Evolutionary conservation across 2,113 vertebrate genomes (phyloP).

Genomic region (Cyphomyrus discorhynchus): DNA sequence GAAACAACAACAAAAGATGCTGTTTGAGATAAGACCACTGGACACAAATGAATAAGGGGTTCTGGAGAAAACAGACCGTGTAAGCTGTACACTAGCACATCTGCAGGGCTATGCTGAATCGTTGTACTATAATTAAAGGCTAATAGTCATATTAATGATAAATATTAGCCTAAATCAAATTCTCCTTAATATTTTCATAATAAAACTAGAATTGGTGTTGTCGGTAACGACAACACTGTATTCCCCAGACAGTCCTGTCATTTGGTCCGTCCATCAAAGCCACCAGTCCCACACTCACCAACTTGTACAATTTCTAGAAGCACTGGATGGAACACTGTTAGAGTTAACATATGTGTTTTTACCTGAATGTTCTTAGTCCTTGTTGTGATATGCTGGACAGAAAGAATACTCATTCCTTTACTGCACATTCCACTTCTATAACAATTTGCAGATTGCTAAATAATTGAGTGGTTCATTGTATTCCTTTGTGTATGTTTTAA

Average conservation of each 20-base stretch:
- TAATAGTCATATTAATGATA: neutral
- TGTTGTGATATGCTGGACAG: neutral
- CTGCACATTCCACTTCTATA: neutral
- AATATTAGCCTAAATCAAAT: neutral
- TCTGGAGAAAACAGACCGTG: neutral
- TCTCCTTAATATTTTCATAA: neutral
- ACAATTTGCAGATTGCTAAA: neutral
- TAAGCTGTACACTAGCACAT: neutral
- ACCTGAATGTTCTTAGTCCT: neutral
- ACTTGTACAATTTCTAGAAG: neutral
- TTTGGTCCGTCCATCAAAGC: neutral
- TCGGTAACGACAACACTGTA: neutral
- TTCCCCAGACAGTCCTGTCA: neutral
- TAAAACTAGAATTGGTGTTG: neutral
- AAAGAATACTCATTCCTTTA: neutral
- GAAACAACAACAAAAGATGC: neutral
- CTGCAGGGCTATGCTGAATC: neutral
- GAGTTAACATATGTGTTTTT: neutral
- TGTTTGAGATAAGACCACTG: neutral
- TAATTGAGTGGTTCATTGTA: neutral
- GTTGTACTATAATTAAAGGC: neutral
- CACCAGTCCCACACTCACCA: neutral
- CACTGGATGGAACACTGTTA: neutral
- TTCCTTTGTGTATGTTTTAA: neutral
- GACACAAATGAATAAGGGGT: neutral